A percentile compares a stretch with the other conserved stretches of the same genome.
Conservation (phyloP, 2,113 vertebrate species). For the Pterocles burchelli region DNA sequence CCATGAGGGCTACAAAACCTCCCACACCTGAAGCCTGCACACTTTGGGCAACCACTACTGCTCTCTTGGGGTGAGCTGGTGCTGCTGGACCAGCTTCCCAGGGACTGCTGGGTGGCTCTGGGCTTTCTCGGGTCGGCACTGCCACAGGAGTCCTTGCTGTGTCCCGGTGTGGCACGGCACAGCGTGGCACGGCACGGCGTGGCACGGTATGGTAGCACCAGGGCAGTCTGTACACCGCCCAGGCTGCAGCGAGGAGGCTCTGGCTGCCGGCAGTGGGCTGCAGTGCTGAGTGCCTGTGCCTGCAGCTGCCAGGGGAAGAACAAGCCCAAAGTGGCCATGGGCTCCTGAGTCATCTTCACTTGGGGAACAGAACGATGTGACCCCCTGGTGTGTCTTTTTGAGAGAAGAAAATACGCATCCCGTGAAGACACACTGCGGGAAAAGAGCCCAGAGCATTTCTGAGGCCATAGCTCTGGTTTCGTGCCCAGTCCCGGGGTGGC, state of each 20-base stretch:
- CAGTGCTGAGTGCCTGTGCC: not conserved
- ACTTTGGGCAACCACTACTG: not conserved
- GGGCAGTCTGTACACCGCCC: rapidly evolving
- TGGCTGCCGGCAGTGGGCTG: not conserved
- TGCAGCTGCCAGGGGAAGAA: not conserved
- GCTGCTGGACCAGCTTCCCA: not conserved
- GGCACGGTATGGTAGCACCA: not conserved
- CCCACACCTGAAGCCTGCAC: not conserved
- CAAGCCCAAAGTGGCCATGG: rapidly evolving
- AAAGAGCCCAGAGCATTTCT: not conserved
- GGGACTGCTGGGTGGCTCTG: not conserved
- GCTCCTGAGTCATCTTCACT: not conserved
- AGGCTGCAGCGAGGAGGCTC: not conserved
- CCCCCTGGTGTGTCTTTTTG: not conserved
- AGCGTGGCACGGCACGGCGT: rapidly evolving
- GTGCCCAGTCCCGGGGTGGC: not conserved
- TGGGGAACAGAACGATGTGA: not conserved
- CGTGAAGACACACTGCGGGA: not conserved
- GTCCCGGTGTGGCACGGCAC: not conserved
- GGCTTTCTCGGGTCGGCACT: not conserved
- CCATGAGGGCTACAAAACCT: not conserved
- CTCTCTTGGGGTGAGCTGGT: not conserved
- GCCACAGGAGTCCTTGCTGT: not conserved
- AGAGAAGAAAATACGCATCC: not conserved
- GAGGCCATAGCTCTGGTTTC: not conserved